These are phyloP conservation scores for Hyposoter didymator DNA, from an alignment of 2,888 invertebrate species.

Conservation along the genomic window DNA sequence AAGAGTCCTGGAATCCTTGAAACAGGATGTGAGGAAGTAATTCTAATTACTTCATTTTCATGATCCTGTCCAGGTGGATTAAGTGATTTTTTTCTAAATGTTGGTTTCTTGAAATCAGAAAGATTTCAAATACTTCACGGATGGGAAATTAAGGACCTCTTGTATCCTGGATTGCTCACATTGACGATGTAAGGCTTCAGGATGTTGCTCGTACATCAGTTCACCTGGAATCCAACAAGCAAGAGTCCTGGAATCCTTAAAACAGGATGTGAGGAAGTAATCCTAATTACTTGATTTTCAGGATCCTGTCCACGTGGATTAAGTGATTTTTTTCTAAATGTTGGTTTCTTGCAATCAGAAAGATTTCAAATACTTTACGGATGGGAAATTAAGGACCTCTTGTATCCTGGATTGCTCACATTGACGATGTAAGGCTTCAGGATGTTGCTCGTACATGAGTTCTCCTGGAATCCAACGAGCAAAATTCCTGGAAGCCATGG, in stretches of 20 bases:
- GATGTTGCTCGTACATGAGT: not conserved
- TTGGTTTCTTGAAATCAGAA: not conserved
- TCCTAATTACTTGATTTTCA: not conserved
- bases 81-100: too few species aligned
- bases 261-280: not conserved
- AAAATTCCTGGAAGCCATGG: not conserved
- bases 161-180: not conserved
- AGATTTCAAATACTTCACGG: not conserved
- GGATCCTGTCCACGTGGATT: not conserved
- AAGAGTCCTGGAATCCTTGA: not conserved
- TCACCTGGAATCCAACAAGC: not conserved
- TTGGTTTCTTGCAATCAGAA: not conserved
- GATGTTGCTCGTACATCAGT: not conserved
- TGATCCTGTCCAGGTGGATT: too few species aligned
- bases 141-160: slow-evolving; percentile 2
- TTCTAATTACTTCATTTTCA: not conserved
- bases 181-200: not conserved
- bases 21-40: not conserved
- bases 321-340: not conserved
- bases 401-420: not conserved
- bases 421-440: not conserved
- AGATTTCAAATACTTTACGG: not conserved
- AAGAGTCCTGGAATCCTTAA: not conserved
- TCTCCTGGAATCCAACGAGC: not conserved
- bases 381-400: slow-evolving; percentile 1